Evolutionary conservation across 2,113 vertebrate genomes (phyloP).

Genomic region (Dasyprocta punctata): DNA sequence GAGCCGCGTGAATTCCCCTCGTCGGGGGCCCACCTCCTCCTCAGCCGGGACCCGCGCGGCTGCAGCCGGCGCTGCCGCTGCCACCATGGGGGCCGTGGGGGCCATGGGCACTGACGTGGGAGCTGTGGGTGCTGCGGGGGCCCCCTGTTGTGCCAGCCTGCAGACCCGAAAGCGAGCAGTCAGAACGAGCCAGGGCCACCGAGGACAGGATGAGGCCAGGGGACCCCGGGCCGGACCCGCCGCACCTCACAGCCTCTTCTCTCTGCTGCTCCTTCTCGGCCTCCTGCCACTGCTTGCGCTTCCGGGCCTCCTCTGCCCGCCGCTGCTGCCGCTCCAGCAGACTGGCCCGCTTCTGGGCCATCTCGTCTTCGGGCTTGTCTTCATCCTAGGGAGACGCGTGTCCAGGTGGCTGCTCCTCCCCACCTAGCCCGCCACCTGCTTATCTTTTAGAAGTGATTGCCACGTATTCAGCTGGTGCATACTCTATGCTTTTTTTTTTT

Average conservation of each 20-base stretch:
- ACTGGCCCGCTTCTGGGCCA: slow-evolving; percentile 92
- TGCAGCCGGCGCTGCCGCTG: not conserved
- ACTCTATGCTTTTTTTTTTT: no score
- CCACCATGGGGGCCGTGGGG: fast-evolving
- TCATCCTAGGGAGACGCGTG: slow-evolving; percentile 83
- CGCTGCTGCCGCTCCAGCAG: slow-evolving; percentile 94
- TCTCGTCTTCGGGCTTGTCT: slow-evolving; percentile 90
- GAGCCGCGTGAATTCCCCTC: slow-evolving; percentile 92
- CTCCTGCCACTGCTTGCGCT: slow-evolving; percentile 91
- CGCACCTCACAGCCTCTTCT: slow-evolving; percentile 86
- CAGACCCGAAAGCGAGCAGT: not conserved
- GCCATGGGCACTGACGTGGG: not conserved
- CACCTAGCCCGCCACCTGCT: not conserved
- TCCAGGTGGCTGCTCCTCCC: not conserved
- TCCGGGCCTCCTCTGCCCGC: slow-evolving; percentile 90
- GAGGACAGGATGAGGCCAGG: no score
- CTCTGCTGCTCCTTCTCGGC: slow-evolving; percentile 89
- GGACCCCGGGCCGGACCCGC: fast-evolving
- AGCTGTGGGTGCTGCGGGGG: not conserved
- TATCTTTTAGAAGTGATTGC: not conserved
- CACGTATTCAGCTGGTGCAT: not conserved
- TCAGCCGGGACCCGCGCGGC: slow-evolving; percentile 81
- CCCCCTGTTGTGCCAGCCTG: slow-evolving; percentile 71
- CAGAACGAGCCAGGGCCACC: fast-evolving
- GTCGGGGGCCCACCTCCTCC: slow-evolving; percentile 82